Evolutionary conservation across 1,140 invertebrate species (phyloP).

Genomic region (Diorhabda elongata): DNA sequence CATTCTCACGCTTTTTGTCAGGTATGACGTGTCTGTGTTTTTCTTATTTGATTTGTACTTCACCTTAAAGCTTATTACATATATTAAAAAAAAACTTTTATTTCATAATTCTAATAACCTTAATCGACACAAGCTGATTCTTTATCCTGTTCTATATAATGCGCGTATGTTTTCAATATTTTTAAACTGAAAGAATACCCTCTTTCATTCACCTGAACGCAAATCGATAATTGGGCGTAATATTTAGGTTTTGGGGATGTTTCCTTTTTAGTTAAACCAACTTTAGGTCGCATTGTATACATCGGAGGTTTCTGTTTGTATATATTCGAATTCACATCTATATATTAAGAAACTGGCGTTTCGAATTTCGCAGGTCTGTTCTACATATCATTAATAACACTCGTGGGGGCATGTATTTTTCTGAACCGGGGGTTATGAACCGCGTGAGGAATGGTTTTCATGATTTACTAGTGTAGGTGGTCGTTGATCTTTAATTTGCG

Average conservation of each 20-base stretch:
- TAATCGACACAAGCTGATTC: neutral
- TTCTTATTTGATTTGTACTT: too few relatives aligned
- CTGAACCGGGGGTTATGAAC: slow-evolving; percentile 54
- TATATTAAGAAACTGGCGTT: slow-evolving; percentile 58
- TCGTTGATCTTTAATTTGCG: slow-evolving; percentile 48
- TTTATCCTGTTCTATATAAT: neutral
- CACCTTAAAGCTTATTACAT: too few relatives aligned
- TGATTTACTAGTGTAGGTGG: slow-evolving; percentile 56
- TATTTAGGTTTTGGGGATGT: slow-evolving; percentile 50
- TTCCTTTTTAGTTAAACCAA: slow-evolving; percentile 24
- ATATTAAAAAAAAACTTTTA: too few relatives aligned
- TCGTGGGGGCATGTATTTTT: slow-evolving; percentile 52
- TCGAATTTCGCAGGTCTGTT: slow-evolving; percentile 33
- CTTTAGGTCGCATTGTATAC: slow-evolving; percentile 45
- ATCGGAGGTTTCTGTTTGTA: slow-evolving; percentile 43
- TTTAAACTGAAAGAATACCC: slow-evolving; percentile 40
- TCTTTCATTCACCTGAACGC: slow-evolving; percentile 20
- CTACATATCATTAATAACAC: slow-evolving; percentile 45
- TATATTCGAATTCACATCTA: slow-evolving; percentile 35
- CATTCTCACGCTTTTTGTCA: too few relatives aligned
- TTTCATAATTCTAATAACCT: too few relatives aligned
- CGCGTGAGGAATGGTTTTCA: slow-evolving; percentile 37
- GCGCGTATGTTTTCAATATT: neutral
- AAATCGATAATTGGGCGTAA: slow-evolving; percentile 31
- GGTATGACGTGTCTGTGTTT: too few relatives aligned